Base-by-base conservation (phyloP, 2,797 vertebrate species). In the Lagocephalus sceleratus region DNA sequence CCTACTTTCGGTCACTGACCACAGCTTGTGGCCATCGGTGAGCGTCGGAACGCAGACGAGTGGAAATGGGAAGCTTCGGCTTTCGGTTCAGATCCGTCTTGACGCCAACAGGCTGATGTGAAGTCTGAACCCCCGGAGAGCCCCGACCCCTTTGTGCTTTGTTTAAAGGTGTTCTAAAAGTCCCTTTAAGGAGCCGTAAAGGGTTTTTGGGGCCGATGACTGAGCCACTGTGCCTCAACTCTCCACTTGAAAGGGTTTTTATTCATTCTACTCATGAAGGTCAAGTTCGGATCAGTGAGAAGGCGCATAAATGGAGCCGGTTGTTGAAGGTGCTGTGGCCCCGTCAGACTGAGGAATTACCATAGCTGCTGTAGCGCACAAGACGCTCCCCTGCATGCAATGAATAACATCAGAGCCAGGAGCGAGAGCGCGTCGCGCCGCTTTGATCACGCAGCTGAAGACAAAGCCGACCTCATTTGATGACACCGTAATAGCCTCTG, bases 331-430 rank as follows among this genome's bases (percentile, higher is more conserved):
- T 64, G 71, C 75, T 56, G 54, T 16, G 64, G 48, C 61, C 60
- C 68, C 63, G 59, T 77, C 81, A 79, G 75, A 80, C 83, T 83
- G 84, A 84, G 58, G 76, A 76, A 85, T 81, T 74, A 83, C 73
- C 68, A 66, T 63, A 57, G 76, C 57, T 47, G 71, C 68, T 67
- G 66, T 47, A 65, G 69, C 60, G 67, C 73, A 63, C 55, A 45
- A 63, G 71, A 73, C 53, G 75, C 76, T 42, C 68, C 54, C 66
- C 68, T 47, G 81, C 79, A 81, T 75, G 66, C 65, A 57, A 81
- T 76, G 61, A 85, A 73, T 46, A 76, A 51, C 66, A 76, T 78
- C 76, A 71, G 25, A 58, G 62, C 44, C 1, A 11, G 56, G 51
- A 65, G 51, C 47, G 2, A 57, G 11, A 56, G 47, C 63, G 44